Conservation (phyloP, 2,888 invertebrate genomes). For the Eupithecia subumbrata region DNA sequence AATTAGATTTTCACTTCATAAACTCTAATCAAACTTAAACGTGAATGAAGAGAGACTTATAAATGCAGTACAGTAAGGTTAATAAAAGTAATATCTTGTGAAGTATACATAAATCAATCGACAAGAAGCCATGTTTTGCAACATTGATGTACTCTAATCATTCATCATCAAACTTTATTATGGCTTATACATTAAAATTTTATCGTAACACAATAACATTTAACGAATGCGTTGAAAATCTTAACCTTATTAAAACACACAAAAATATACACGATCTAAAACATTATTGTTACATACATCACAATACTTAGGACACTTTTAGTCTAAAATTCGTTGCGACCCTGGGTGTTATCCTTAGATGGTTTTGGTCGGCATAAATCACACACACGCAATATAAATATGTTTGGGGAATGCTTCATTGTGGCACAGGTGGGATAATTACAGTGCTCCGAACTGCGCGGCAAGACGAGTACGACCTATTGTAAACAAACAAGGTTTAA, state of each 20-base stretch:
- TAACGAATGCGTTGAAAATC: slow-evolving; percentile 72
- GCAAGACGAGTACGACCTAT: slow-evolving; percentile 78
- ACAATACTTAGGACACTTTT: slow-evolving; percentile 80
- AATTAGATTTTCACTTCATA: slow-evolving; percentile 58
- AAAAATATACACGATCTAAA: slow-evolving; percentile 81
- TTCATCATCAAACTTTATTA: neutral
- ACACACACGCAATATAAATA: slow-evolving; percentile 55
- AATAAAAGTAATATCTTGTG: slow-evolving; percentile 37
- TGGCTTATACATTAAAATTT: slow-evolving; percentile 14
- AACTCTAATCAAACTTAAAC: slow-evolving; percentile 58
- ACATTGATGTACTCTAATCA: neutral
- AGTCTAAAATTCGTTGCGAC: slow-evolving; percentile 81
- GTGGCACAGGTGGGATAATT: slow-evolving; percentile 65
- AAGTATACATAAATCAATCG: slow-evolving; percentile 34
- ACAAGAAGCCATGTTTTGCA: slow-evolving; percentile 19
- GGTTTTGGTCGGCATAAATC: slow-evolving; percentile 59
- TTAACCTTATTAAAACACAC: slow-evolving; percentile 80
- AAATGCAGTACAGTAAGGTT: slow-evolving; percentile 42
- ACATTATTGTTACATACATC: slow-evolving; percentile 83
- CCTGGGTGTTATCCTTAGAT: slow-evolving; percentile 60
- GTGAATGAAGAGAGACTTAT: slow-evolving; percentile 55
- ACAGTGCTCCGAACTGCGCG: slow-evolving; percentile 74
- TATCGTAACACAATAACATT: slow-evolving; percentile 67
- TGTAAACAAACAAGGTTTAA: slow-evolving; percentile 15
- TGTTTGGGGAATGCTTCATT: slow-evolving; percentile 67